These are phyloP conservation scores for Varanus komodoensis DNA, from an alignment of 2,113 vertebrate genomes.

Conservation along the genomic window DNA sequence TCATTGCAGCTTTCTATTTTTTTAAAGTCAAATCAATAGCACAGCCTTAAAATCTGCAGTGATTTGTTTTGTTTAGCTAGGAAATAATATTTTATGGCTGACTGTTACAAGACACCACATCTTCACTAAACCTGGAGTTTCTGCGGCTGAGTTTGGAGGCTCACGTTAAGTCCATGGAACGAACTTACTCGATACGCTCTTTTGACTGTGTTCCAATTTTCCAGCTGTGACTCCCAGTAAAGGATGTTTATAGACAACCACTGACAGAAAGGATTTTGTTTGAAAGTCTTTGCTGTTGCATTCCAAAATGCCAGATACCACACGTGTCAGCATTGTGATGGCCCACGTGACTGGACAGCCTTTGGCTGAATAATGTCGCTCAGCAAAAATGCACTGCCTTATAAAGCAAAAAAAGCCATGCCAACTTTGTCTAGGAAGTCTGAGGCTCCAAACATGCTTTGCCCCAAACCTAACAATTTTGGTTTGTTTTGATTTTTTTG, in stretches of 20 bases:
- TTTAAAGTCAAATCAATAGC: constrained; percentile 50
- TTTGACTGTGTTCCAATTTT: constrained; percentile 46
- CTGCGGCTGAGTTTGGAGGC: constrained; percentile 37
- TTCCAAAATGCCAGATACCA: constrained; percentile 39
- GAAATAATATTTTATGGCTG: constrained; percentile 62
- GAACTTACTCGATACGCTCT: constrained; percentile 24
- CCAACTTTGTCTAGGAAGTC: constrained; percentile 12
- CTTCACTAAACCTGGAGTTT: constrained; percentile 56
- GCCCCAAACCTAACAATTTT: constrained; percentile 23
- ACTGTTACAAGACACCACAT: constrained; percentile 50
- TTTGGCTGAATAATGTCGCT: constrained; percentile 9
- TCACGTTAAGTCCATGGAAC: constrained; percentile 44
- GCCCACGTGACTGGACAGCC: constrained; percentile 22
- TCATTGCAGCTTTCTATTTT: constrained; percentile 56
- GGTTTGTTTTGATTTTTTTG: neutral
- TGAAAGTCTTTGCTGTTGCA: constrained; percentile 42
- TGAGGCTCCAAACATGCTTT: neutral
- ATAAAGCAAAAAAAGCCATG: constrained; percentile 49
- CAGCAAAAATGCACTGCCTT: constrained; percentile 41
- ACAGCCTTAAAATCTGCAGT: constrained; percentile 38
- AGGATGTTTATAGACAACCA: constrained; percentile 44
- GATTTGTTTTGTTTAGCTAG: constrained; percentile 54
- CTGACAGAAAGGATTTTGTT: constrained; percentile 47
- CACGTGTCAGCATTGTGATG: constrained; percentile 20
- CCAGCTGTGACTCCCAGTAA: constrained; percentile 50